These are phyloP conservation scores for Scleropages formosus DNA, from an alignment of 2,797 vertebrate genomes.

Conservation along the genomic window DNA sequence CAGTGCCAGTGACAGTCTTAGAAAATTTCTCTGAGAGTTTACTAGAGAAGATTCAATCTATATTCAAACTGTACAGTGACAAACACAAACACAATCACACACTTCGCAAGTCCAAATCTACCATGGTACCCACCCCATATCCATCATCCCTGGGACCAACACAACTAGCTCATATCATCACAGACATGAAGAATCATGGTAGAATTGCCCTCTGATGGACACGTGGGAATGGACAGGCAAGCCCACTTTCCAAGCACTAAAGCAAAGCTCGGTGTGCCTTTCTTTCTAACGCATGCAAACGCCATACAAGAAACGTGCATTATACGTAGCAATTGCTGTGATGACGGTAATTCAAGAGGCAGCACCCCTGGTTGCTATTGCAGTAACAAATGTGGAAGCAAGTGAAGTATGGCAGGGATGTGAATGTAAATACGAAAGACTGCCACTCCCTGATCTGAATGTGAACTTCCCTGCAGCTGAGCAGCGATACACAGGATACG, in stretches of 20 bases:
- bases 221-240: slow-evolving; percentile 14
- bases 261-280: not conserved
- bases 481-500: not conserved
- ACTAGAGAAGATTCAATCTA: not conserved
- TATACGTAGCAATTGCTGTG: not conserved
- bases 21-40: not conserved
- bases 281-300: not conserved
- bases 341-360: not conserved
- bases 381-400: slow-evolving; percentile 28
- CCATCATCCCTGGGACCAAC: not conserved
- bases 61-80: no score
- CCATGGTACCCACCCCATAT: not conserved
- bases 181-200: slow-evolving; percentile 47
- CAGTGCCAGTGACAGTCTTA: no score
- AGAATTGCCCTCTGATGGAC: slow-evolving; percentile 57
- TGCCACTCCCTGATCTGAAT: slow-evolving; percentile 5
- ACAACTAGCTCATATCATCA: slow-evolving; percentile 25
- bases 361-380: slow-evolving; percentile 22
- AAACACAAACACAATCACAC: not conserved
- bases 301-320: not conserved
- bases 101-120: no score
- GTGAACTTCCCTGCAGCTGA: not conserved
- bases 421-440: slow-evolving; percentile 29
- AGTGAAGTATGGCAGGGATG: slow-evolving; percentile 14
- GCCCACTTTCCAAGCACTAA: not conserved